Evolutionary conservation across 2,113 vertebrate genomes (phyloP), one percentile per base, ranked within the genome.

Genomic region (Cricetomys ansorgei): DNA sequence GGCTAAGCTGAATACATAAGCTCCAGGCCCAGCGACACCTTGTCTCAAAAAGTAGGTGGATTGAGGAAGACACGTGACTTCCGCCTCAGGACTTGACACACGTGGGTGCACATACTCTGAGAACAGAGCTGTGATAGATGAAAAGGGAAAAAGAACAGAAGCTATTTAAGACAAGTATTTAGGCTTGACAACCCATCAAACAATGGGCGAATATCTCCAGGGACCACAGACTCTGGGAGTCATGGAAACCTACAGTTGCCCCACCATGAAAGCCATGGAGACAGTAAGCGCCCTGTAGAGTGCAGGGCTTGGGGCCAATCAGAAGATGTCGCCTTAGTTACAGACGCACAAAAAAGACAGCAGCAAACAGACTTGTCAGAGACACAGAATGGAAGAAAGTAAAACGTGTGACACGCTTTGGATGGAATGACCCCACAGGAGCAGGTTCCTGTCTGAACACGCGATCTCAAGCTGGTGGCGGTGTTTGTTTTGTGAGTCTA

Each of bases 221-320:
- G 37, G 48, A 34, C 9, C 72, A 70, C 37, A 70, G n/a, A 11
- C 1, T 7, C 73, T 45, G 25, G 43, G 43, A 48, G 43, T 48
- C 43, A 45, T 75, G 43, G 25, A 75, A 45, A 45, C 73, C 73
- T 15, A 15, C 11, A 15, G 7, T 31, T 43, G 23, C 27, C 5
- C 76, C 48, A n/a, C 19, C 29, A 3, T 34, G 31, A 43, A 53
- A 31, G 0, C 17, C 11, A 64, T 0, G 27, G 37, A 19, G 19
- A 40, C 25, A 31, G 29, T 9, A 48, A n/a, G 69, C 4, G 1
- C 37, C 55, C 23, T 1, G 1, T 1, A 31, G 34, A 37, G 5
- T 50, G 43, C n/a, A 37, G 53, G 62, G 23, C 31, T 0, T 1
- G 19, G 31, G 57, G 3, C 45, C 29, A 40, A 16, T 31, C 19